Conservation (phyloP, 1,140 invertebrate genomes). For the Aleiodes sp. region DNA sequence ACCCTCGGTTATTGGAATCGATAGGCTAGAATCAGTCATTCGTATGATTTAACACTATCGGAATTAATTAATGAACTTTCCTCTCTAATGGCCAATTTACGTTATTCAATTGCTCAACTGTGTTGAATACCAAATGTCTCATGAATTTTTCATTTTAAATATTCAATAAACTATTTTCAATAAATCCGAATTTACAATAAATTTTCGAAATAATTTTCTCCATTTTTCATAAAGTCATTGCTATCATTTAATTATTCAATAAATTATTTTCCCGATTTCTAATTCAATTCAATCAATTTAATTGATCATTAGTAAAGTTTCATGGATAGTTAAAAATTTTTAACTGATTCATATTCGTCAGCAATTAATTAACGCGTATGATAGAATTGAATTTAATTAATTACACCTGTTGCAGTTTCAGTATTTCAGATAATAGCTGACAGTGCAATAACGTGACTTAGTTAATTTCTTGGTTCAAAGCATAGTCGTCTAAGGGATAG, state of each 20-base stretch:
- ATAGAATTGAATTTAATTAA: slow-evolving; percentile 16
- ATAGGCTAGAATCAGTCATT: slow-evolving; percentile 12
- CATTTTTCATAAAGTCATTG: too few relatives aligned
- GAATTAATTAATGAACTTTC: slow-evolving; percentile 24
- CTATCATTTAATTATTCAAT: too few relatives aligned
- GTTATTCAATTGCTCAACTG: background rate
- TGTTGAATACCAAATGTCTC: background rate
- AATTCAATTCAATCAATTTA: too few relatives aligned
- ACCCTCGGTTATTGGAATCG: background rate
- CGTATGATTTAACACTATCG: background rate
- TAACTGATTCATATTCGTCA: background rate
- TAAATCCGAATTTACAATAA: background rate
- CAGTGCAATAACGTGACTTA: slow-evolving; percentile 21
- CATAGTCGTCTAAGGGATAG: slow-evolving; percentile 3
- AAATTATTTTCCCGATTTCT: too few relatives aligned
- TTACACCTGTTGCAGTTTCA: slow-evolving; percentile 30
- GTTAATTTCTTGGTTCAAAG: slow-evolving; percentile 26
- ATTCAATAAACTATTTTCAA: background rate
- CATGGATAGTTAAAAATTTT: background rate
- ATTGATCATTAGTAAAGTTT: too few relatives aligned
- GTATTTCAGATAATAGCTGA: slow-evolving; percentile 20
- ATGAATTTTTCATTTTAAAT: background rate
- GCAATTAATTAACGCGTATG: background rate
- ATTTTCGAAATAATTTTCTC: too few relatives aligned
- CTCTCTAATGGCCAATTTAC: slow-evolving; percentile 19